These are phyloP conservation scores for Stictonetta naevosa DNA, from an alignment of 2,113 vertebrate species.

Conservation along the genomic window DNA sequence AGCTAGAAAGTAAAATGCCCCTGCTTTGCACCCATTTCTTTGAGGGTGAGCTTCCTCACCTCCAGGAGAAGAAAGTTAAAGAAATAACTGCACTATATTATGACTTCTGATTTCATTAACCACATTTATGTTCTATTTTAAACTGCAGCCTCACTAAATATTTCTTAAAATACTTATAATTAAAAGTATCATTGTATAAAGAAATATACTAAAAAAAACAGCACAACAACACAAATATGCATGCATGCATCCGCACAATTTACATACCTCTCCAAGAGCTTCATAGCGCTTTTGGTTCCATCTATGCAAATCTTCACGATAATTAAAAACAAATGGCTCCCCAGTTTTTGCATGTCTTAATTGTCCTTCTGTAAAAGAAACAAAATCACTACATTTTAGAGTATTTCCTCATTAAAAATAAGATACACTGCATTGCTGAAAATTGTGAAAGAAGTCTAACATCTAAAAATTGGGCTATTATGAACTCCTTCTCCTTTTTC, in stretches of 20 bases:
- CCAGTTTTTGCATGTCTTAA: slow-evolving; percentile 92
- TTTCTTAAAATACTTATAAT: not conserved
- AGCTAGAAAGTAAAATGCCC: not conserved
- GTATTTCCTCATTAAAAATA: not conserved
- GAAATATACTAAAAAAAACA: not conserved
- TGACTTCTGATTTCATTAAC: not conserved
- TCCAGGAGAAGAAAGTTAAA: not conserved
- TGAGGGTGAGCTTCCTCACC: not conserved
- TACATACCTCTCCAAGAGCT: slow-evolving; percentile 94
- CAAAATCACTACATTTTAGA: slow-evolving; percentile 11
- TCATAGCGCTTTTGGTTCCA: slow-evolving; percentile 99
- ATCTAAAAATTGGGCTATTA: not conserved
- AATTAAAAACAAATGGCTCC: slow-evolving; percentile 95
- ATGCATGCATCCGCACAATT: not conserved
- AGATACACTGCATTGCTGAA: not conserved
- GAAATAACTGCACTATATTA: not conserved
- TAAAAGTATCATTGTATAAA: not conserved
- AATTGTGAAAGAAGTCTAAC: not conserved
- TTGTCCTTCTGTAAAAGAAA: slow-evolving; percentile 84
- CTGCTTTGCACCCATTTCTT: not conserved
- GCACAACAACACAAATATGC: fast-evolving
- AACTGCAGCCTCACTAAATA: not conserved
- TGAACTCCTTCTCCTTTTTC: not conserved
- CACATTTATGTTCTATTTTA: not conserved
- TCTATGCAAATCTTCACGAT: slow-evolving; percentile 94